Conservation (phyloP, 2,113 vertebrate species). For the Oreochromis niloticus region DNA sequence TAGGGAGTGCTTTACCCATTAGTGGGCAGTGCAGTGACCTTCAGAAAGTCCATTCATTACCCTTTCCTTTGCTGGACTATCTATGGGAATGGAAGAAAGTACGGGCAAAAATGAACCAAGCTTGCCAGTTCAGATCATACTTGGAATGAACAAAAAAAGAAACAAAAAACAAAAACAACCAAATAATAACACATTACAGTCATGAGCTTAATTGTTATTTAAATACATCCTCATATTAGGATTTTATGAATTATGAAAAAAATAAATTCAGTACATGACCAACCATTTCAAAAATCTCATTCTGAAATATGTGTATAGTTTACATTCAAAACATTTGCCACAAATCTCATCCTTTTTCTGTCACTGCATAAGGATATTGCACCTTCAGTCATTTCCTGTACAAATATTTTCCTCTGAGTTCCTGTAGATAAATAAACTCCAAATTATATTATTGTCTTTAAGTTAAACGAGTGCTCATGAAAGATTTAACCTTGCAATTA, state of each 20-base stretch:
- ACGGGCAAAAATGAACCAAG: not conserved
- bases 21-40: constrained; percentile 54
- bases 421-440: not conserved
- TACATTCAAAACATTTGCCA: not conserved
- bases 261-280: not conserved
- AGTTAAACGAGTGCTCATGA: not conserved
- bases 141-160: not conserved
- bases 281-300: not conserved
- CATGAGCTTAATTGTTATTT: not conserved
- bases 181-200: not conserved
- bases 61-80: constrained; percentile 33
- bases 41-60: constrained; percentile 52
- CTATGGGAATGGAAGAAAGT: constrained; percentile 1
- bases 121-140: not conserved
- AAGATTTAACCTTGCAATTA: not conserved
- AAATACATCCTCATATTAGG: not conserved
- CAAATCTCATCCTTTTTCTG: too few species aligned
- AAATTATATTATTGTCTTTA: not conserved
- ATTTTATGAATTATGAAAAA: not conserved
- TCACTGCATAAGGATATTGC: too few species aligned
- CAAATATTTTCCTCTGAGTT: not conserved
- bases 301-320: too few species aligned
- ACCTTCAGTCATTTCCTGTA: not conserved
- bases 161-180: not conserved
- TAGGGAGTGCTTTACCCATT: constrained; percentile 52